phyloP scores from a whole-genome alignment of 1,140 invertebrate genomes.

The Philotrypesis tridentata region DNA sequence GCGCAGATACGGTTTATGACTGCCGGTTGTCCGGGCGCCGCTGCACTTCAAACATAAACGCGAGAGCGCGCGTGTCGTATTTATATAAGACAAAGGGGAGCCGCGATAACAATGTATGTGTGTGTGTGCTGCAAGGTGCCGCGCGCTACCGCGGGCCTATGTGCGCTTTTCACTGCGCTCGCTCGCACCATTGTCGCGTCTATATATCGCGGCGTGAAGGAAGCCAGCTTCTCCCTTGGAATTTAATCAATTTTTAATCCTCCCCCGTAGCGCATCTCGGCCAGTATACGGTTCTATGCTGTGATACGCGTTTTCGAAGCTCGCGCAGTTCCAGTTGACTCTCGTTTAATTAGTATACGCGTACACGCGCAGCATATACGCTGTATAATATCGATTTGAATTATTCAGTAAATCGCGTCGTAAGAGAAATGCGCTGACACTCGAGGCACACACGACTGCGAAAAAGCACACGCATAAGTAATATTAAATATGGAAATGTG shows the following conservation, averaged over 20 bases:
- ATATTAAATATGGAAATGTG: not conserved
- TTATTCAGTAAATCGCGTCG: too few species aligned
- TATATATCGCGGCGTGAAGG: not conserved
- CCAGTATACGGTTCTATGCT: too few species aligned
- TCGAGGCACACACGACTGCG: too few species aligned
- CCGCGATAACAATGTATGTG: not conserved
- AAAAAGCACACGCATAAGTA: not conserved
- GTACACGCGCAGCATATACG: too few species aligned
- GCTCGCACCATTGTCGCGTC: not conserved
- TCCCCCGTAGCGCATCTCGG: too few species aligned
- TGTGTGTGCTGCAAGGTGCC: conserved; percentile 2
- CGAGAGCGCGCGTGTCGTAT: conserved; percentile 6
- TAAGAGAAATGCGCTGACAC: not conserved
- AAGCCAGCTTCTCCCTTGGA: not conserved
- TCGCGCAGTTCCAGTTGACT: too few species aligned
- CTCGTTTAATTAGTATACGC: too few species aligned
- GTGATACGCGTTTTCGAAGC: too few species aligned
- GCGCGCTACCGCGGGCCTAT: not conserved
- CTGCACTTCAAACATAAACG: not conserved
- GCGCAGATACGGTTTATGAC: conserved; percentile 28
- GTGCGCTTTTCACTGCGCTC: not conserved
- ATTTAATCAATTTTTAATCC: conserved; percentile 44
- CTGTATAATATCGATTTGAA: too few species aligned
- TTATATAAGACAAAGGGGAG: conserved; percentile 34
- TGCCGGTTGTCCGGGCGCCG: not conserved